Conservation (phyloP, 2,888 invertebrate genomes). For the Thereva nobilitata region DNA sequence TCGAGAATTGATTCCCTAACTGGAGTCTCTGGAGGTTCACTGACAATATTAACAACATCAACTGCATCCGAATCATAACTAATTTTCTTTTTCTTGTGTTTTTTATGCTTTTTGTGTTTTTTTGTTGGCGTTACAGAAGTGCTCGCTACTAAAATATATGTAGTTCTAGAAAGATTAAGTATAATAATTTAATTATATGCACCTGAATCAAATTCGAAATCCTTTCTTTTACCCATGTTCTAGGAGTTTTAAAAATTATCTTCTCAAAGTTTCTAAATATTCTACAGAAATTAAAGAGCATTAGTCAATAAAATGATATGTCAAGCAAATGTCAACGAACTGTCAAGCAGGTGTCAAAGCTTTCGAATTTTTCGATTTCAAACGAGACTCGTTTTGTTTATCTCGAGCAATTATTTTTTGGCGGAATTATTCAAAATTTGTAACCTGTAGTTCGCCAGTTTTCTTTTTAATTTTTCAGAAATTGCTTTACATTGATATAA, state of each 20-base stretch:
- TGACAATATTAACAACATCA: constrained; percentile 44
- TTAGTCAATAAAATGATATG: background rate
- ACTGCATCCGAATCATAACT: constrained; percentile 44
- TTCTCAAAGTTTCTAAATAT: constrained; percentile 9
- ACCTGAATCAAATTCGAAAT: constrained; percentile 35
- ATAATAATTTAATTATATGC: constrained; percentile 10
- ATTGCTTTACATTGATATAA: no score
- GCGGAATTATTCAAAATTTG: no score
- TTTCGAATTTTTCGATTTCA: background rate
- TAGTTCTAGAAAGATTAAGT: background rate
- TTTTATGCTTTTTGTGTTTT: constrained; percentile 66
- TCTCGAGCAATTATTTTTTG: no score
- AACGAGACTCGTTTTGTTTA: no score
- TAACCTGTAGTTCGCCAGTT: no score
- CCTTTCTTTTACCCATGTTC: constrained; percentile 39
- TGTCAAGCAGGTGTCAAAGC: background rate
- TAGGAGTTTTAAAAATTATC: background rate
- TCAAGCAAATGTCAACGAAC: background rate
- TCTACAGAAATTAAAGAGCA: background rate
- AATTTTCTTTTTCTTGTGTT: constrained; percentile 60
- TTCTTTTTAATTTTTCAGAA: no score
- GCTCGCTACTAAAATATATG: constrained; percentile 36
- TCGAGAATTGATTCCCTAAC: constrained; percentile 3
- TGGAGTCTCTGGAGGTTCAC: constrained; percentile 39
- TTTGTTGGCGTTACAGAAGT: constrained; percentile 58